Conservation (phyloP, 2,113 vertebrate genomes). For the Alligator sinensis region DNA sequence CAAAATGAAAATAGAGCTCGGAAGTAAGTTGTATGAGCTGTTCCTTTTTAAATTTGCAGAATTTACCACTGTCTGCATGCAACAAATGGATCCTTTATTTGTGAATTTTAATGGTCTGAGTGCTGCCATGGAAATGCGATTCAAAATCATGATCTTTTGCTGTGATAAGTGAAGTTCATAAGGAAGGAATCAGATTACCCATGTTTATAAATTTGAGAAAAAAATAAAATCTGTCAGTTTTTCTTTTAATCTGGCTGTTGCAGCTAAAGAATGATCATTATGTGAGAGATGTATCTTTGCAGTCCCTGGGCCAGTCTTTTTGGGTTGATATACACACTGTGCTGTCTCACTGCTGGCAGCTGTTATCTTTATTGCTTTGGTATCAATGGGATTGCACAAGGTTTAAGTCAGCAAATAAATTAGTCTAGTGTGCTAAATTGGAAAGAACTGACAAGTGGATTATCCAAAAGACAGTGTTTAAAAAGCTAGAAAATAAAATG, state of each 20-base stretch:
- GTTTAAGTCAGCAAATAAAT: neutral
- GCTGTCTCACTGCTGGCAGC: neutral
- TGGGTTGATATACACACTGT: neutral
- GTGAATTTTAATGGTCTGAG: conserved; percentile 88
- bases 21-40: conserved; percentile 95
- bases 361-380: neutral
- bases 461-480: neutral
- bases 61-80: conserved; percentile 95
- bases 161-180: conserved; percentile 99
- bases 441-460: neutral
- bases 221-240: conserved; percentile 36
- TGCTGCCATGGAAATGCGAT: conserved; percentile 85
- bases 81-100: conserved; percentile 88
- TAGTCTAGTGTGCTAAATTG: neutral
- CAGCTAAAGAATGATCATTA: conserved; percentile 75
- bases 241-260: conserved; percentile 77
- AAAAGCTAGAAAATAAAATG: neutral
- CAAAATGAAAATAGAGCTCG: conserved; percentile 99
- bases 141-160: conserved; percentile 90
- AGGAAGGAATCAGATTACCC: conserved; percentile 66
- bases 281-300: neutral
- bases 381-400: neutral
- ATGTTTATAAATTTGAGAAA: conserved; percentile 46
- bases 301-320: neutral
- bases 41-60: conserved; percentile 87